Percentiles rank a stretch among this genome's conserved stretches.
Conservation (phyloP, 2,797 vertebrate genomes). For the Cirrhinus molitorella region DNA sequence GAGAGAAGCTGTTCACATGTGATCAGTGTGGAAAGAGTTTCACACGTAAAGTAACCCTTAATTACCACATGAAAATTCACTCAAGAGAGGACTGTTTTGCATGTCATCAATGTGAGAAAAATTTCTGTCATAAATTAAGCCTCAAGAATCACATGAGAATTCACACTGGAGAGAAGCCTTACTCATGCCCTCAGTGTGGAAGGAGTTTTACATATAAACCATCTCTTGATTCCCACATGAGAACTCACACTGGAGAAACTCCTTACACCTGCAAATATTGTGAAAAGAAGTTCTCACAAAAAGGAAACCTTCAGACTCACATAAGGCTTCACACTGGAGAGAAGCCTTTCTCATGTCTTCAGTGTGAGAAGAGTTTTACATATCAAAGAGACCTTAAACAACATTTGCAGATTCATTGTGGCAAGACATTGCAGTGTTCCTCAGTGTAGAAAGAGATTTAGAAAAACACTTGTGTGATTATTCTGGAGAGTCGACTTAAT, state of each 20-base stretch:
- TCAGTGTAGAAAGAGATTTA: neutral
- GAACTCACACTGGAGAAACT: neutral
- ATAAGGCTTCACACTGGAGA: neutral
- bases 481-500: neutral
- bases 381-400: neutral
- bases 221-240: neutral
- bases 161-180: neutral
- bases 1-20: neutral
- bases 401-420: neutral
- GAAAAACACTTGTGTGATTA: neutral
- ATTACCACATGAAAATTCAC: neutral
- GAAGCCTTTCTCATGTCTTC: slow-evolving; percentile 1
- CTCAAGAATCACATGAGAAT: slow-evolving; percentile 1
- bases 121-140: neutral
- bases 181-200: neutral
- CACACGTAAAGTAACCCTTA: neutral
- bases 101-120: neutral
- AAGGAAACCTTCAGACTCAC: neutral
- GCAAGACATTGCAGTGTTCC: neutral
- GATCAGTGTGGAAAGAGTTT: neutral
- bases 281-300: neutral
- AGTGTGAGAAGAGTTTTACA: neutral
- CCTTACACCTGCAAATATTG: neutral
- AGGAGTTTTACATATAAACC: neutral
- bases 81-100: neutral